Conservation (phyloP, 2,888 invertebrate species). For the Callosobruchus maculatus region DNA sequence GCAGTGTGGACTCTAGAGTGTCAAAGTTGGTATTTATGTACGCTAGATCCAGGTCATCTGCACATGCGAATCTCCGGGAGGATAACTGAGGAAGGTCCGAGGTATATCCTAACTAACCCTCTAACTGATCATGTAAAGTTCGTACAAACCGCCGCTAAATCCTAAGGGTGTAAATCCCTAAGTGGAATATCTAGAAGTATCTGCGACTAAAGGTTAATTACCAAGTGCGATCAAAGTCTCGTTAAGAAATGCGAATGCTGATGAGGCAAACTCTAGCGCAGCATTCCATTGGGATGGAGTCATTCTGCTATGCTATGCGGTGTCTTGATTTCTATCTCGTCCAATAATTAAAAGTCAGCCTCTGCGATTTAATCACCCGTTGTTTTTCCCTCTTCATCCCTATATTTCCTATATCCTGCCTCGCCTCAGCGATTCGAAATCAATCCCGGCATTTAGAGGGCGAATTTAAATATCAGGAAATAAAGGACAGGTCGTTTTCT, state of each 20-base stretch:
- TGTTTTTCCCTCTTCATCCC: neutral
- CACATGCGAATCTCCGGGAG: too few relatives aligned
- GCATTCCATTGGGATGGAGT: neutral
- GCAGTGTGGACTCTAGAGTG: too few relatives aligned
- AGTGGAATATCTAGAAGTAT: too few relatives aligned
- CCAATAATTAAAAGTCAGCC: neutral
- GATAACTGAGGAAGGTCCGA: too few relatives aligned
- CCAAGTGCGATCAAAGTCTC: neutral
- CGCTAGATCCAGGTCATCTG: too few relatives aligned
- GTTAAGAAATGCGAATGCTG: neutral
- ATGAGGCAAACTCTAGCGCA: neutral
- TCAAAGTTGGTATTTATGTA: too few relatives aligned
- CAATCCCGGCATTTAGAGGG: neutral
- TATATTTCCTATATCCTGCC: neutral
- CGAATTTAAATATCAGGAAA: neutral
- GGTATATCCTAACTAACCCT: too few relatives aligned
- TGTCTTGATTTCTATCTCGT: neutral
- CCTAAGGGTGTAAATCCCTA: neutral
- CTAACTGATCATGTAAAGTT: too few relatives aligned
- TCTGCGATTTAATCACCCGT: neutral
- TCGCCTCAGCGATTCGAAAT: neutral
- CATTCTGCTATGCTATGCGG: neutral
- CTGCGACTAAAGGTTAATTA: neutral
- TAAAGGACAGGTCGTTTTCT: neutral
- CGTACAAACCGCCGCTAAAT: too few relatives aligned